Percentiles rank a stretch among this genome's conserved stretches.
Conservation (phyloP, 1,140 invertebrate species). For the Drosophila repletoides region DNA sequence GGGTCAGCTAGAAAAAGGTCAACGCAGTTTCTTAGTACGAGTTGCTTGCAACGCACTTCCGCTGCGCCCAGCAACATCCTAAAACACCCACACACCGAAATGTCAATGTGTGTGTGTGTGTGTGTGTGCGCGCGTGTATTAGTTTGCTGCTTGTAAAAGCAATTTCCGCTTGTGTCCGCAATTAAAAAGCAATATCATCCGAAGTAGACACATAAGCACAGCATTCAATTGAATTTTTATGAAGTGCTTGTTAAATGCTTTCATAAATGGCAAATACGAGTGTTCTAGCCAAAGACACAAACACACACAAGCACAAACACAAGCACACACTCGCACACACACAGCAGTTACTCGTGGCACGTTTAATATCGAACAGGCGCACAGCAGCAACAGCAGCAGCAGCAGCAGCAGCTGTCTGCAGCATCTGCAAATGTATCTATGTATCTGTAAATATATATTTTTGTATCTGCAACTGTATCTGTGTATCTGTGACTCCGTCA, state of each 20-base stretch:
- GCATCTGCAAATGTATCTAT: neutral
- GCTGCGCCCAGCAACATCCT: slow-evolving; percentile 20
- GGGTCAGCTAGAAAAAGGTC: slow-evolving; percentile 60
- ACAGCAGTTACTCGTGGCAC: slow-evolving; percentile 58
- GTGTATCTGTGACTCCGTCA: neutral
- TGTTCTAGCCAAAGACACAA: slow-evolving; percentile 11
- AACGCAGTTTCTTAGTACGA: slow-evolving; percentile 36
- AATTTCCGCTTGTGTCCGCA: slow-evolving; percentile 79
- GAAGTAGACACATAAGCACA: slow-evolving; percentile 69
- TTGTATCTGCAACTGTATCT: neutral
- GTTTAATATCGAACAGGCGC: too few species aligned
- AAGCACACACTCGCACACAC: slow-evolving; percentile 18
- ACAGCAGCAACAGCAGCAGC: slow-evolving; percentile 20
- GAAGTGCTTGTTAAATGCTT: slow-evolving; percentile 79
- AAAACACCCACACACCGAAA: slow-evolving; percentile 9
- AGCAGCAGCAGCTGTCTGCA: neutral
- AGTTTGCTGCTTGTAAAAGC: slow-evolving; percentile 55
- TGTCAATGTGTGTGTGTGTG: slow-evolving; percentile 38
- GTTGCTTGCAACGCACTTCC: slow-evolving; percentile 65
- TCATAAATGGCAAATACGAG: slow-evolving; percentile 71
- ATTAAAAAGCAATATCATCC: slow-evolving; percentile 79
- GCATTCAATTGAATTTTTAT: slow-evolving; percentile 77
- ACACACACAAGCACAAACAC: slow-evolving; percentile 1
- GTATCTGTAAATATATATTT: slow-evolving; percentile 20
- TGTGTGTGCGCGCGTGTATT: slow-evolving; percentile 18